Percentiles rank a stretch among this genome's conserved stretches.
phyloP scores from a whole-genome alignment of 1,140 invertebrate genomes.

The Sarcophaga bullata region DNA sequence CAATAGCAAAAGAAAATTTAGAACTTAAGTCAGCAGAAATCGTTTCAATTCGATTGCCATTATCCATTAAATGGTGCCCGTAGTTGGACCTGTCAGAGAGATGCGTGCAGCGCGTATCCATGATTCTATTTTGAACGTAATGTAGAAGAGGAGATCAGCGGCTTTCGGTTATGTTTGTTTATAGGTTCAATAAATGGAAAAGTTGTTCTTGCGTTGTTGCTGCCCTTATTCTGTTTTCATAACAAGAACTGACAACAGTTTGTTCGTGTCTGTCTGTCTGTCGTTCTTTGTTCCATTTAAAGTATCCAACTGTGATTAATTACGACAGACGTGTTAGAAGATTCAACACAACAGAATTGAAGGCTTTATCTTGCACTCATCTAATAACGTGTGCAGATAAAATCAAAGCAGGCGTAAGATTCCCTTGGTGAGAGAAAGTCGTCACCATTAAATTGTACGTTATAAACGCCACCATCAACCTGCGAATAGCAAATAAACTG shows the following conservation, averaged over 20 bases:
- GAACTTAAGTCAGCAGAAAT: not conserved
- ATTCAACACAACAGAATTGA: slow-evolving; percentile 19
- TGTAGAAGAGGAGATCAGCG: too few relatives aligned
- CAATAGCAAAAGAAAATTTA: slow-evolving; percentile 5
- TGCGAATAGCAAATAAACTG: not conserved
- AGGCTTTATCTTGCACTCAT: not conserved
- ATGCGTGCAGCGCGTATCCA: too few relatives aligned
- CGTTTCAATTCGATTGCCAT: slow-evolving; percentile 31
- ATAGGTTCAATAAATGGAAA: too few relatives aligned
- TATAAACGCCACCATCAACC: not conserved
- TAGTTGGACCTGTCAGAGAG: too few relatives aligned
- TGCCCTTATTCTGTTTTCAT: too few relatives aligned
- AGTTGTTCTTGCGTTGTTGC: too few relatives aligned
- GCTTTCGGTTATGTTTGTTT: too few relatives aligned
- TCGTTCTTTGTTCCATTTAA: not conserved
- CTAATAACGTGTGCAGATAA: not conserved
- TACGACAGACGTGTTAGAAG: slow-evolving; percentile 28
- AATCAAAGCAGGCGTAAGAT: too few relatives aligned
- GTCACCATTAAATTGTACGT: slow-evolving; percentile 29
- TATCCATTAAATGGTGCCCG: slow-evolving; percentile 13
- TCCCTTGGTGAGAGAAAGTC: not conserved
- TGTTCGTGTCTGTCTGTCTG: too few relatives aligned
- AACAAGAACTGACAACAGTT: too few relatives aligned
- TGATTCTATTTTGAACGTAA: too few relatives aligned
- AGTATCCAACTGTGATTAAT: slow-evolving; percentile 35